phyloP scores from a whole-genome alignment of 1,140 invertebrate species.

The Apis dorsata region DNA sequence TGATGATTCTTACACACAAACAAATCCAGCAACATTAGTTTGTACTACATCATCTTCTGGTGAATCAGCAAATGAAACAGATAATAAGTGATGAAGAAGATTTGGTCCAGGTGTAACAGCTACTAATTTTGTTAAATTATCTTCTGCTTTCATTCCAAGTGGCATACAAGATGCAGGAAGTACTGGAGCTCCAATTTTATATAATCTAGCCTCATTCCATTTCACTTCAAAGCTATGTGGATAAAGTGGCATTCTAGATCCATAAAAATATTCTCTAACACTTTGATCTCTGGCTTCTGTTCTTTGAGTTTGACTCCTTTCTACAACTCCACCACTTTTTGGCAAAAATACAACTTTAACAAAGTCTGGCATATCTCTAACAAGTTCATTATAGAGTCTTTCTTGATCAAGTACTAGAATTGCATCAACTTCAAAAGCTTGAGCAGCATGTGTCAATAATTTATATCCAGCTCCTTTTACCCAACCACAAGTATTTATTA shows the following conservation, averaged over 20 bases:
- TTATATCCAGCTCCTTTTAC: slow-evolving; percentile 94
- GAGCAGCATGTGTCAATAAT: slow-evolving; percentile 90
- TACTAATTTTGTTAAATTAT: slow-evolving; percentile 95
- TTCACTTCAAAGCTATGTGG: slow-evolving; percentile 95
- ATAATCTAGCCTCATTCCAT: slow-evolving; percentile 93
- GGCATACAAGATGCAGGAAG: slow-evolving; percentile 97
- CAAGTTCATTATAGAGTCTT: slow-evolving; percentile 95
- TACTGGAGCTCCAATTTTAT: slow-evolving; percentile 96
- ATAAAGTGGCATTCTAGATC: slow-evolving; percentile 90
- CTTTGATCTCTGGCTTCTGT: slow-evolving; percentile 89
- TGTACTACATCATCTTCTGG: slow-evolving; percentile 89
- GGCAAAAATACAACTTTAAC: slow-evolving; percentile 96
- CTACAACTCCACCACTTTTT: slow-evolving; percentile 98
- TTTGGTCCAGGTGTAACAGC: slow-evolving; percentile 87
- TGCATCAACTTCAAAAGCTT: slow-evolving; percentile 97
- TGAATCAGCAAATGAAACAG: slow-evolving; percentile 91
- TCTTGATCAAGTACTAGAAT: slow-evolving; percentile 98
- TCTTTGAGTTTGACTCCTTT: slow-evolving; percentile 87
- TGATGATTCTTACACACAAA: slow-evolving; percentile 87
- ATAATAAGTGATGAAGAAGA: slow-evolving; percentile 93
- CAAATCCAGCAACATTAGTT: slow-evolving; percentile 94
- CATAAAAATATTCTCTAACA: slow-evolving; percentile 97
- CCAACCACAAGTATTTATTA: slow-evolving; percentile 99
- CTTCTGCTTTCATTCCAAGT: slow-evolving; percentile 95
- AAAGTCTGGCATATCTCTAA: slow-evolving; percentile 94